Base-by-base conservation (phyloP, 1,140 invertebrate species). In the Augochlora pura region DNA sequence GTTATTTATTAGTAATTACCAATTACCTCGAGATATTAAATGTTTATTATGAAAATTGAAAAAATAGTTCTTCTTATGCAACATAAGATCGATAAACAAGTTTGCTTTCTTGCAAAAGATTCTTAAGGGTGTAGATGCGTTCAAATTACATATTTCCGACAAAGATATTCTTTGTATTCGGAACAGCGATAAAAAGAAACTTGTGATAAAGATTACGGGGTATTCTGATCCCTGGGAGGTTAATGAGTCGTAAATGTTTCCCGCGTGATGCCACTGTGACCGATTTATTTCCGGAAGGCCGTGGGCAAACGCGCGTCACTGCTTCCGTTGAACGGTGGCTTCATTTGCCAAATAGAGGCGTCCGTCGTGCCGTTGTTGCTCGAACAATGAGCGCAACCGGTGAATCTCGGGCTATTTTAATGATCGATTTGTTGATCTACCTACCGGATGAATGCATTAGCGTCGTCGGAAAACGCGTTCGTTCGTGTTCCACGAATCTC, bases 261-360 rank as follows among this genome's bases (percentile, higher is more conserved):
- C 59, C 18, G 46, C 10, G 10, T 66, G 62, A 74, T 73, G 25
- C 25, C 4, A 25, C 21, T 9, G 46, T 38, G 70, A 73, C 70
- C 69, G 39, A 79, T 79, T 79, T 79, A 79, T 74, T 74, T 74
- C 71, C 49, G 63, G 52, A 70, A 25, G 54, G 27, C 23, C 75
- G 39, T 21, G n/a, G 49, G 12, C 71, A 4, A 7, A 38, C 21
- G 23, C 23, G 27, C 67, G 75, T 77, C 67, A 77, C 39, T 18
- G 5, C 67, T 77, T 63, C 32, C 75, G 67, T 71, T 62, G 21
- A 6, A 21, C 10, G 21, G 10, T 60, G 42, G 23, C 27, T 49
- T 49, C 54, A 23, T 70, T 69, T 62, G 67, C 75, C 57, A 77
- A 77, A 77, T 59, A 68, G 38, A 75, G 64, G 66, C 27, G 46